Evolutionary conservation across 2,113 vertebrate species (phyloP).

Genomic region (Ctenodactylus gundi): DNA sequence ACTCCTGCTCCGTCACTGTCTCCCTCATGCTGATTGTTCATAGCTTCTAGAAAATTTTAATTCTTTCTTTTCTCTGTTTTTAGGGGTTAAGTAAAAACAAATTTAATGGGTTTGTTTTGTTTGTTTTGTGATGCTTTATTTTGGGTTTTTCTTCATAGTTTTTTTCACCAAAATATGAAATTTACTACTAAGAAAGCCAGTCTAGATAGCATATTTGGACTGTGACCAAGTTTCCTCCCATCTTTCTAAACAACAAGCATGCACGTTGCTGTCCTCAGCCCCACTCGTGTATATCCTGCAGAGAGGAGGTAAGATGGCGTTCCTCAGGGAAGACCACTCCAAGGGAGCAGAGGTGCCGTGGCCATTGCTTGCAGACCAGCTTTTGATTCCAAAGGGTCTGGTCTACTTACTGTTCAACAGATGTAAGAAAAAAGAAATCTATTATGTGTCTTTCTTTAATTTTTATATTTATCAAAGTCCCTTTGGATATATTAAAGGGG

Average conservation of each 20-base stretch:
- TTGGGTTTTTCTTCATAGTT: not conserved
- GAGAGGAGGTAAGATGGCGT: not conserved
- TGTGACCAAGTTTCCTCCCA: not conserved
- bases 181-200: not conserved
- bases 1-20: not conserved
- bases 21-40: not conserved
- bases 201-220: not conserved
- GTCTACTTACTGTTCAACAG: not conserved
- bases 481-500: not conserved
- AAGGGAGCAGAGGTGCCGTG: not conserved
- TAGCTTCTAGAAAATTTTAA: not conserved
- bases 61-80: not conserved
- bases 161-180: not conserved
- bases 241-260: not conserved
- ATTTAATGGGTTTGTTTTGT: not conserved
- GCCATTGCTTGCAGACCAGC: not conserved
- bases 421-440: not conserved
- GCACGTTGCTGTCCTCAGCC: accelerated
- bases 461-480: not conserved
- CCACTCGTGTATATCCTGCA: not conserved
- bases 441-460: not conserved
- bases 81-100: not conserved
- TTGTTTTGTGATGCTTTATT: not conserved
- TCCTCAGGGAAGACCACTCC: not conserved
- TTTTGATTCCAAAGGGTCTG: not conserved